phyloP scores from a whole-genome alignment of 2,797 vertebrate species.

The Hybognathus amarus region DNA sequence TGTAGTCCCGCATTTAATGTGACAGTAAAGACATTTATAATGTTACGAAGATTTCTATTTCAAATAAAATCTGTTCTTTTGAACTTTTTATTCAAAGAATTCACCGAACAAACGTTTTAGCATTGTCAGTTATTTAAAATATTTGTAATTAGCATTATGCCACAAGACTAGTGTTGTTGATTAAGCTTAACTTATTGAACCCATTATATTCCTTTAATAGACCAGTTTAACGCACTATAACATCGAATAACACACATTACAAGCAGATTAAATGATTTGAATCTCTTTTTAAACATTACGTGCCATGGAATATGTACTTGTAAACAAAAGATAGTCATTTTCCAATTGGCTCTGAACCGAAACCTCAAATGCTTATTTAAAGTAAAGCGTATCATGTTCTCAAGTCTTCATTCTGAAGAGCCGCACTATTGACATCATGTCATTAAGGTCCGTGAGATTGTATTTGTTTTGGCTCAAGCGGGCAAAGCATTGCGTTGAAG shows the following conservation, averaged over 20 bases:
- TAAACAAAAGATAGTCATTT: constrained; percentile 33
- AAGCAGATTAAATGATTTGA: constrained; percentile 18
- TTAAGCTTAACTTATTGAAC: background rate
- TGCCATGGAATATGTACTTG: constrained; percentile 26
- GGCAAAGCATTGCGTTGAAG: constrained; percentile 52
- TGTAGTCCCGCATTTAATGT: too few relatives aligned
- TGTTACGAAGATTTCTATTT: background rate
- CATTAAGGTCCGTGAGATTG: constrained; percentile 49
- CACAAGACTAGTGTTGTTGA: background rate
- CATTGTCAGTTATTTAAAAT: background rate
- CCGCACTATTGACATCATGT: constrained; percentile 51
- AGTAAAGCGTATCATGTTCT: constrained; percentile 39
- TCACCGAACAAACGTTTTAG: background rate
- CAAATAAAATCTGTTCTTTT: too few relatives aligned
- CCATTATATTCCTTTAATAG: background rate
- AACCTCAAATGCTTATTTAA: constrained; percentile 39
- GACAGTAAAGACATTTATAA: background rate
- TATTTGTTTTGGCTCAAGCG: constrained; percentile 61
- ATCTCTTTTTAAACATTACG: constrained; percentile 23
- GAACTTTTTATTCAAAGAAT: background rate
- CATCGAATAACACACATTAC: constrained; percentile 25
- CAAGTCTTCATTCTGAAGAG: constrained; percentile 51
- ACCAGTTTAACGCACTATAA: background rate
- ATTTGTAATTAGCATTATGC: background rate
- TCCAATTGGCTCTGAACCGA: constrained; percentile 39